Base-by-base conservation (phyloP, 92 coral and sea anemone species). In the Porites lobata region DNA sequence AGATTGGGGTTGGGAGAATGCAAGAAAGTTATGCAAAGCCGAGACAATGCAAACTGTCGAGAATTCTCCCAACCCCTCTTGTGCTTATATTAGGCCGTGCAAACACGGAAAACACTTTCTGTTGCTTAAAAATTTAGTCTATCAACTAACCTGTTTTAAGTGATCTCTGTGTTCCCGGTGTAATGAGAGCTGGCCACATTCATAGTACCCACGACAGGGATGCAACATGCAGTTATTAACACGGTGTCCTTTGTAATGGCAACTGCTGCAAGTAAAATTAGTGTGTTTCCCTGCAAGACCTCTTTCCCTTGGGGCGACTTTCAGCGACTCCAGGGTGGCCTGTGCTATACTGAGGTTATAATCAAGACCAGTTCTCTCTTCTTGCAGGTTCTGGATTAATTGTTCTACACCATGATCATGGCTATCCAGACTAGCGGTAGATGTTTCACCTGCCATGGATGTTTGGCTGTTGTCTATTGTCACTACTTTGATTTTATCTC, bases 231-330 rank as follows among this genome's bases (percentile, higher is more conserved):
- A 85, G 71, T 50, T 78, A 80, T 87, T 87, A 69, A 61, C 75
- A 47, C 84, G 82, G 69, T 84, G 93, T 61, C 93, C 90, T 80
- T 76, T 86, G 74, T 86, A 81, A 86, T 86, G 93, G 75, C 93
- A 90, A 67, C 87, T 90, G 70, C 87, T 85, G 79, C 93, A 90
- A 21, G 93, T 86, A 86, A 90, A 86, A 47, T 61, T 43, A 58
- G 66, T n/a, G 56, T 90, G 74, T 78, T 47, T 85, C n/a, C 93
- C 93, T 63, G 83, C 69, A 72, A 69, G 70, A 54, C 66, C 65
- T 65, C 92, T 74, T 22, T 73, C 50, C 74, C 77, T 83, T 29
- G 92, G 92, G 38, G 74, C 73, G 21, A 78, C 87, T 79, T 86
- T 90, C 67, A 90, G 77, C 79, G 93, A 90, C 65, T 75, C 76